Conservation (phyloP, 2,113 vertebrate genomes). For the Suricata suricatta region DNA sequence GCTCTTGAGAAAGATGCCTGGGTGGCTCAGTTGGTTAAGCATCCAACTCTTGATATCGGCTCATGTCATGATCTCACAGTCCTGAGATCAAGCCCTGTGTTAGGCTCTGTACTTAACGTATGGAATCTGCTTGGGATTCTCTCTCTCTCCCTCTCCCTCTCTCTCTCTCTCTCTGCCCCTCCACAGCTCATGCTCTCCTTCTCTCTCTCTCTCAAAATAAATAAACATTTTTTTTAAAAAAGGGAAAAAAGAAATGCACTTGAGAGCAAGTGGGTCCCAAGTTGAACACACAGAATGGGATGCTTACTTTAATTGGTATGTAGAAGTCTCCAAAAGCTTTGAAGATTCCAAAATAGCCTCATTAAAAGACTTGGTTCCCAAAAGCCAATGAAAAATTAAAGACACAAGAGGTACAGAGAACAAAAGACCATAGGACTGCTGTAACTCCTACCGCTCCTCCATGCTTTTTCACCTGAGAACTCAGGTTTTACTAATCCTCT, state of each 20-base stretch:
- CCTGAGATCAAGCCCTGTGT: too few relatives aligned
- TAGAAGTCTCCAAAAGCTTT: neutral
- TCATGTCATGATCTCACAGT: too few relatives aligned
- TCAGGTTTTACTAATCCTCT: neutral
- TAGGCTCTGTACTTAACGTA: too few relatives aligned
- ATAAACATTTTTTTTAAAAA: too few relatives aligned
- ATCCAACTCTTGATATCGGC: too few relatives aligned
- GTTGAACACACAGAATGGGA: neutral
- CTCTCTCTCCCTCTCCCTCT: too few relatives aligned
- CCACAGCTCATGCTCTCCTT: too few relatives aligned
- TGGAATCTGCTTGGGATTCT: too few relatives aligned
- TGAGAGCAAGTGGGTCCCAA: neutral
- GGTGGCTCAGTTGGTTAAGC: too few relatives aligned
- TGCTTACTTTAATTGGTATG: neutral
- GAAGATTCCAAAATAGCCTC: neutral
- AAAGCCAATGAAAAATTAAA: neutral
- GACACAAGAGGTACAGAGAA: neutral
- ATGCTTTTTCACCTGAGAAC: neutral
- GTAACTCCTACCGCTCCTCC: neutral
- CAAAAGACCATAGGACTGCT: neutral
- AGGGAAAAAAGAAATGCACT: neutral
- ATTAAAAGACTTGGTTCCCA: neutral
- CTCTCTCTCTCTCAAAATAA: too few relatives aligned
- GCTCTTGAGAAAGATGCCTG: neutral
- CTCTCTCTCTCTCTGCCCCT: too few relatives aligned